Evolutionary conservation across 2,113 vertebrate genomes (phyloP).

Genomic region (Muntiacus muntjak): DNA sequence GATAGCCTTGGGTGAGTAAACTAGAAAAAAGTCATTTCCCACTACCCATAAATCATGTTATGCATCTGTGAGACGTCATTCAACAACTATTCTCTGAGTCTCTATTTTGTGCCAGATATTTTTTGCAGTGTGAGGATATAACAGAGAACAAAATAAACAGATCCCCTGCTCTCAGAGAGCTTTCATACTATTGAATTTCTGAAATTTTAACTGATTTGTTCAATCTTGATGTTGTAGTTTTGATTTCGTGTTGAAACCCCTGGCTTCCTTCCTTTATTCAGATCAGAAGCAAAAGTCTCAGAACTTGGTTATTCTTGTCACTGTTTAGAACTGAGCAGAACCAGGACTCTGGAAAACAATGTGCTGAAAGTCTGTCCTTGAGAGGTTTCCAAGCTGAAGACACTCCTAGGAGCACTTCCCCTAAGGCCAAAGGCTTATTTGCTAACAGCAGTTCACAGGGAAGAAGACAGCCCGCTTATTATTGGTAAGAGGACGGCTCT

Average conservation of each 20-base stretch:
- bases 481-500: not conserved
- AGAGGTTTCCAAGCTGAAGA: conserved; percentile 46
- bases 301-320: conserved; percentile 39
- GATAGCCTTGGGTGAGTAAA: not conserved
- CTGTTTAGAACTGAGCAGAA: conserved; percentile 58
- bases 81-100: not conserved
- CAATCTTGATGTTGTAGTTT: conserved; percentile 17
- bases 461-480: not conserved
- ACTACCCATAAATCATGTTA: not conserved
- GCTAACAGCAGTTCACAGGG: not conserved
- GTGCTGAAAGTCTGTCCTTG: conserved; percentile 21
- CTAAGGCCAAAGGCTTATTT: conserved; percentile 6
- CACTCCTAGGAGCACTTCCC: not conserved
- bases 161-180: not conserved
- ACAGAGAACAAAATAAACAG: not conserved
- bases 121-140: not conserved
- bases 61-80: not conserved
- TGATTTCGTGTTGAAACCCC: conserved; percentile 15
- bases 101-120: not conserved
- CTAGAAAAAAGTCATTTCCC: not conserved
- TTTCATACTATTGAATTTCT: not conserved
- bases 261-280: conserved; percentile 26
- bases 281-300: conserved; percentile 37
- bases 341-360: conserved; percentile 50
- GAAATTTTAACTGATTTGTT: conserved; percentile 17